phyloP scores from a whole-genome alignment of 2,113 vertebrate species.

The Agapornis roseicollis region DNA sequence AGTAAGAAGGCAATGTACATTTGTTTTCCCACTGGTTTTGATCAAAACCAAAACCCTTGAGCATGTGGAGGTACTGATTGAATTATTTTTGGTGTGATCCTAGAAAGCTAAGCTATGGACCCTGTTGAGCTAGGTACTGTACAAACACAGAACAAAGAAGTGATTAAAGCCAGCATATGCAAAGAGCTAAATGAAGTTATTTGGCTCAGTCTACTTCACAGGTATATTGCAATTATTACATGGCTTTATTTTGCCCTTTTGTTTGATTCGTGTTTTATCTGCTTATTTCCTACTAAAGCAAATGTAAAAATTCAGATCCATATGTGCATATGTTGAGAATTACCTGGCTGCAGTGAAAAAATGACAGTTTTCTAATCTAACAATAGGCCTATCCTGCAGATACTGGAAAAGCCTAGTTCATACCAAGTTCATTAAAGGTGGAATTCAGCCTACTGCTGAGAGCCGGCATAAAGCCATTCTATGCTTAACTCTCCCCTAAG shows the following conservation, averaged over 20 bases:
- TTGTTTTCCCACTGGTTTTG: not conserved
- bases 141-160: not conserved
- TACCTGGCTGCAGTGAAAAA: not conserved
- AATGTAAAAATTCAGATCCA: not conserved
- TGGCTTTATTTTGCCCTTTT: not conserved
- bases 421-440: not conserved
- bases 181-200: not conserved
- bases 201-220: not conserved
- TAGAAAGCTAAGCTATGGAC: not conserved
- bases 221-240: not conserved
- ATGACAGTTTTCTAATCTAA: not conserved
- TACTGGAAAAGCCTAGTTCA: not conserved
- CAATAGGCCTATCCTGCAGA: not conserved
- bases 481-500: not conserved
- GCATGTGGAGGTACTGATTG: not conserved
- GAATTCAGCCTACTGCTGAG: constrained; percentile 47
- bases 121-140: not conserved
- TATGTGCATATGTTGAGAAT: not conserved
- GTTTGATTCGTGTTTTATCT: not conserved
- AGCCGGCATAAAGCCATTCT: not conserved
- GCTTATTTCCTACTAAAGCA: not conserved
- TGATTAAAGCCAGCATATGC: not conserved
- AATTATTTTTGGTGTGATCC: not conserved
- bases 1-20: not conserved
- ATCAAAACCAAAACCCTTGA: not conserved